Conservation (phyloP, 2,113 vertebrate genomes). For the Podiceps cristatus region DNA sequence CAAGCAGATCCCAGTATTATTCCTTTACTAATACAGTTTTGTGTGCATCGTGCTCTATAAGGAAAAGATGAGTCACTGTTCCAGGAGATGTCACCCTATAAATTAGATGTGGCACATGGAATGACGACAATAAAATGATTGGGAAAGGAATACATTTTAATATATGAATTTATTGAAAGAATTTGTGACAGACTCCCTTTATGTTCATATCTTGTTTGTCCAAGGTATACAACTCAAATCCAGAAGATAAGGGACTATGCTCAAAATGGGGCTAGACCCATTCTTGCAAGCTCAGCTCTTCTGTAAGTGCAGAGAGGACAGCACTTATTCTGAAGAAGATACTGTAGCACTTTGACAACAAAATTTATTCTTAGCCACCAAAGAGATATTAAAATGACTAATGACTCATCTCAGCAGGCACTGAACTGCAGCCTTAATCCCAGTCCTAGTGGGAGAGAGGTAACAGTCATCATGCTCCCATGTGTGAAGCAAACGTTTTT, state of each 20-base stretch:
- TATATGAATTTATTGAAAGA: background rate
- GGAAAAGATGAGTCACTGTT: conserved; percentile 54
- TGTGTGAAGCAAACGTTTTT: background rate
- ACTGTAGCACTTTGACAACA: background rate
- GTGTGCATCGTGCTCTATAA: background rate
- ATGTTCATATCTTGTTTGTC: background rate
- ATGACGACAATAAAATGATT: conserved; percentile 8
- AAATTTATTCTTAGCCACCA: background rate
- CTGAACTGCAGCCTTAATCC: background rate
- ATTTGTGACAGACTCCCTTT: background rate
- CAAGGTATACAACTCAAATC: background rate
- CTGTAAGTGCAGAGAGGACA: background rate
- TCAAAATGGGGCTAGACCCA: background rate
- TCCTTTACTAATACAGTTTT: conserved; percentile 33
- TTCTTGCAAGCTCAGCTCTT: background rate
- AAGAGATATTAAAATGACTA: background rate
- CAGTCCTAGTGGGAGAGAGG: background rate
- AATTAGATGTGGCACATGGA: background rate
- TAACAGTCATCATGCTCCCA: background rate
- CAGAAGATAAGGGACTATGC: background rate
- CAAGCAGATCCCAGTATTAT: conserved; percentile 9
- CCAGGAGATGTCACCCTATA: conserved; percentile 1
- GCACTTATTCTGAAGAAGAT: background rate
- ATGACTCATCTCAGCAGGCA: background rate
- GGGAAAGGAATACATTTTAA: conserved; percentile 24